Evolutionary conservation across 2,888 invertebrate species (phyloP).

Genomic region (Drosophila eohydei): DNA sequence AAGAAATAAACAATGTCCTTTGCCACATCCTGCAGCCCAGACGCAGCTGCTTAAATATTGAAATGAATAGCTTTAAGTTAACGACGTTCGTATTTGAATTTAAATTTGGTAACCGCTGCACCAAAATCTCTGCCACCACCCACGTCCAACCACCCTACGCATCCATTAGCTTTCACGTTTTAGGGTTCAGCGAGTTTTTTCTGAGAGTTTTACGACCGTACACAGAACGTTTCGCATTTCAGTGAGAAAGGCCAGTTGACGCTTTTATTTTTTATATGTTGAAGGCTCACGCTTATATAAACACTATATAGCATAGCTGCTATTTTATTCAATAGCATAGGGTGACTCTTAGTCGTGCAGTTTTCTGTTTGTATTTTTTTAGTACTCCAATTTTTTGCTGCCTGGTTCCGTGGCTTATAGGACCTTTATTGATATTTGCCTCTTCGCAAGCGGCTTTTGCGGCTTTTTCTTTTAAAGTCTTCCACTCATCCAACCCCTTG

Average conservation of each 20-base stretch:
- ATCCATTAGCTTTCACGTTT: conserved; percentile 9
- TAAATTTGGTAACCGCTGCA: conserved; percentile 32
- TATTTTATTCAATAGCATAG: conserved; percentile 13
- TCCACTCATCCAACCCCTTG: not conserved
- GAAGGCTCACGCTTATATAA: not conserved
- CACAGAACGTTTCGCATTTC: conserved; percentile 31
- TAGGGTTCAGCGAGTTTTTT: conserved; percentile 29
- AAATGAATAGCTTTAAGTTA: conserved; percentile 71
- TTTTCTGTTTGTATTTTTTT: conserved; percentile 16
- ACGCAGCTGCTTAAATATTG: conserved; percentile 22
- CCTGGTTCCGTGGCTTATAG: conserved; percentile 58
- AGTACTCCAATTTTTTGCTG: conserved; percentile 31
- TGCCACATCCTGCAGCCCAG: conserved; percentile 6
- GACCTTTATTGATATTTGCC: conserved; percentile 72
- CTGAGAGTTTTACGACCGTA: conserved; percentile 60
- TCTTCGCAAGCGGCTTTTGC: conserved; percentile 47
- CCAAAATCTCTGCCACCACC: not conserved
- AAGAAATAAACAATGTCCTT: conserved; percentile 53
- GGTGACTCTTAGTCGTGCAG: conserved; percentile 24
- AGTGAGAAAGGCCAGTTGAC: not conserved
- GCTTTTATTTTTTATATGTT: not conserved
- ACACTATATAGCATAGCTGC: conserved; percentile 3
- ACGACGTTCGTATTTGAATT: conserved; percentile 59
- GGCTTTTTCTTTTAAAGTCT: conserved; percentile 50
- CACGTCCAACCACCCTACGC: not conserved